These are phyloP conservation scores for Euthynnus affinis DNA, from an alignment of 2,797 vertebrate genomes.

Conservation along the genomic window DNA sequence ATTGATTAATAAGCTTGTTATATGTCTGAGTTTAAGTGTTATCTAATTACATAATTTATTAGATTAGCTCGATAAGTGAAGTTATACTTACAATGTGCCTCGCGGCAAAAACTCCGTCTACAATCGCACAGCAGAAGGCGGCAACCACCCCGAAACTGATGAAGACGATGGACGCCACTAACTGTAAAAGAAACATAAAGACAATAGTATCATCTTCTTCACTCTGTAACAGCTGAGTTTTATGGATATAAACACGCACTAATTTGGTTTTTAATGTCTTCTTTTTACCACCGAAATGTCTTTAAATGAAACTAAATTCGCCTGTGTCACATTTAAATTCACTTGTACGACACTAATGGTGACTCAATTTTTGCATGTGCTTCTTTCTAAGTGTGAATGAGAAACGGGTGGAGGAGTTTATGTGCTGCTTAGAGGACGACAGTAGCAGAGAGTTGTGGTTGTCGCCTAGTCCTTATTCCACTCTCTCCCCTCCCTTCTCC, in stretches of 20 bases:
- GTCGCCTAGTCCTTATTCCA: no score
- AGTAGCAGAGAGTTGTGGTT: constrained; percentile 19
- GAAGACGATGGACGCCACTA: constrained; percentile 98
- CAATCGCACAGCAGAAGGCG: constrained; percentile 98
- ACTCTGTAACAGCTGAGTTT: neutral
- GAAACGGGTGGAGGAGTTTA: neutral
- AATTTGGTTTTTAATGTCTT: neutral
- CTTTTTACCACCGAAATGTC: neutral
- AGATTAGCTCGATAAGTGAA: constrained; percentile 21
- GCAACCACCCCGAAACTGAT: constrained; percentile 99
- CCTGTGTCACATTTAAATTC: neutral
- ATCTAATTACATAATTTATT: constrained; percentile 45
- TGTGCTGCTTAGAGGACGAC: constrained; percentile 20
- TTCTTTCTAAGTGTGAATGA: constrained; percentile 17
- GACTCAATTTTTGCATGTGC: no score
- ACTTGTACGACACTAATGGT: neutral
- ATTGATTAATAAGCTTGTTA: constrained; percentile 41
- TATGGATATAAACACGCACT: neutral
- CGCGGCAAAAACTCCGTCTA: constrained; percentile 97
- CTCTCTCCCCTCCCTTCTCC: no score
- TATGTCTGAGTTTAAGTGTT: neutral
- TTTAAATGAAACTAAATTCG: no score
- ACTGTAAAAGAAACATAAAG: constrained; percentile 82
- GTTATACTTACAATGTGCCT: constrained; percentile 96
- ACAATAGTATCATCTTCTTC: constrained; percentile 33